phyloP scores from a whole-genome alignment of 2,888 invertebrate genomes.

The Arrhopalites spinosus region DNA sequence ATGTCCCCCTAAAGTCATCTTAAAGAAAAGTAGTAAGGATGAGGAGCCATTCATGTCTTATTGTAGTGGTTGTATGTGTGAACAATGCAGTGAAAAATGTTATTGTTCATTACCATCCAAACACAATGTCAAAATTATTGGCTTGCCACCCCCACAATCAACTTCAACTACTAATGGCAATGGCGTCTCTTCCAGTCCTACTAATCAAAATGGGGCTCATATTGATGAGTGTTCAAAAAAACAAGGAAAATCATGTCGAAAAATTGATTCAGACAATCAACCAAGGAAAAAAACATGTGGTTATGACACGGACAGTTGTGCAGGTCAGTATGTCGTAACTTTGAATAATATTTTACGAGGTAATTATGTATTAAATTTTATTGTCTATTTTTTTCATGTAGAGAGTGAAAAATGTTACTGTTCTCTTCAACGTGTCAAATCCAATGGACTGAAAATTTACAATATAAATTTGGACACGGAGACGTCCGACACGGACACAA shows the following conservation, averaged over 20 bases:
- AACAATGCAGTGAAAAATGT: constrained; percentile 77
- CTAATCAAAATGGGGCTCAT: too few relatives aligned
- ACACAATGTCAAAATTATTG: constrained; percentile 41
- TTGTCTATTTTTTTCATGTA: too few relatives aligned
- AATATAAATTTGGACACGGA: constrained; percentile 57
- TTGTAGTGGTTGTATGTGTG: constrained; percentile 84
- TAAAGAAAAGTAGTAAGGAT: constrained; percentile 45
- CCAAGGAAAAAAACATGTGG: constrained; percentile 67
- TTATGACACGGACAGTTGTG: constrained; percentile 84
- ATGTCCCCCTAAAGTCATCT: constrained; percentile 11
- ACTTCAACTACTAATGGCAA: constrained; percentile 29
- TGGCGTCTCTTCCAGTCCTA: neutral
- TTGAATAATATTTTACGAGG: too few relatives aligned
- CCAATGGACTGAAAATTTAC: constrained; percentile 56
- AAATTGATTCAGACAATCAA: constrained; percentile 24
- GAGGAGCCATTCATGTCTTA: constrained; percentile 54
- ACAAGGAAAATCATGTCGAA: too few relatives aligned
- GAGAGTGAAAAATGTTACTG: constrained; percentile 59
- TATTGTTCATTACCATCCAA: constrained; percentile 71
- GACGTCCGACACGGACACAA: constrained; percentile 56
- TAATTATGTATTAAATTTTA: too few relatives aligned
- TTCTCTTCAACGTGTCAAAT: constrained; percentile 56
- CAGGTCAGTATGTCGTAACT: too few relatives aligned
- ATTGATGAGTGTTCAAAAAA: too few relatives aligned
- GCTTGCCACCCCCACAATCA: constrained; percentile 34